A percentile compares a stretch with the other conserved stretches of the same genome.
These are phyloP conservation scores for Pituophis catenifer DNA, from an alignment of 2,113 vertebrate species.

Conservation along the genomic window DNA sequence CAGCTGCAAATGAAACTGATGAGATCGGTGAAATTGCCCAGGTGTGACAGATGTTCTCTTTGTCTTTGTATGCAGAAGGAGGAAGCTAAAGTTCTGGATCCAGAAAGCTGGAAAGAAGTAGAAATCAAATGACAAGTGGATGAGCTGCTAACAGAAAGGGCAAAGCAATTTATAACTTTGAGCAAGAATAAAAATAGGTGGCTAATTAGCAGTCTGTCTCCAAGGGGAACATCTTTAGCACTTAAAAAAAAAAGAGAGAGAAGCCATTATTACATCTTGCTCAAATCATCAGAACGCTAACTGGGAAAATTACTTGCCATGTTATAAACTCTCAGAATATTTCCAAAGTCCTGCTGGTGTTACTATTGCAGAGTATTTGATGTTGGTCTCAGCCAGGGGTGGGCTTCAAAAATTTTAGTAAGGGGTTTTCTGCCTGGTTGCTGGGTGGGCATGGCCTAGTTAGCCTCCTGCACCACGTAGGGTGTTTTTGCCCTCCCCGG, in stretches of 20 bases:
- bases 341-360: not conserved
- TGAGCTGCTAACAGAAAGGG: slow-evolving; percentile 21
- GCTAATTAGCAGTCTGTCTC: slow-evolving; percentile 44
- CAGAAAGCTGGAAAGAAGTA: not conserved
- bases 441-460: too few species aligned
- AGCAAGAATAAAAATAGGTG: slow-evolving; percentile 16
- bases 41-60: not conserved
- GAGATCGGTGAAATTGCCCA: not conserved
- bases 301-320: slow-evolving; percentile 23
- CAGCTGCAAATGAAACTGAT: not conserved
- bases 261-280: slow-evolving; percentile 34
- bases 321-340: slow-evolving; percentile 35
- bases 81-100: not conserved
- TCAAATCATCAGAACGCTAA: slow-evolving; percentile 28
- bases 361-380: not conserved
- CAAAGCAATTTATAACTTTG: slow-evolving; percentile 23
- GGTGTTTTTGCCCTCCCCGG: too few species aligned
- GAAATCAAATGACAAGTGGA: slow-evolving; percentile 28
- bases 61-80: not conserved
- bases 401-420: too few species aligned
- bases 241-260: slow-evolving; percentile 12
- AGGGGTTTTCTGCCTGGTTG: too few species aligned
- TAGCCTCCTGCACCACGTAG: too few species aligned
- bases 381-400: not conserved
- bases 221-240: slow-evolving; percentile 19